Evolutionary conservation across 2,888 invertebrate genomes (phyloP).

Genomic region (Tenthredo notha): DNA sequence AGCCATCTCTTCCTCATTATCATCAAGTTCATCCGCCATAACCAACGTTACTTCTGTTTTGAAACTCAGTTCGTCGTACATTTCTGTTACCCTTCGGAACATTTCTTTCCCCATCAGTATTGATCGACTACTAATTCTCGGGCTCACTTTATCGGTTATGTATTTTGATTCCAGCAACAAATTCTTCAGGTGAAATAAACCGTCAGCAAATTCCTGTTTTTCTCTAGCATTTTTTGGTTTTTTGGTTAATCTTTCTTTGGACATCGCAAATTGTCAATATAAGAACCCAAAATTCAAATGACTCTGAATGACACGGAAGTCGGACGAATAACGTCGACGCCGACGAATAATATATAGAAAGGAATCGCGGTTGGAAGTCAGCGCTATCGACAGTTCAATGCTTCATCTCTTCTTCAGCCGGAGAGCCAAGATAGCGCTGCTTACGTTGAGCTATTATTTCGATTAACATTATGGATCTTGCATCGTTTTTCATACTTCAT

Average conservation of each 20-base stretch:
- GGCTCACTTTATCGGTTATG: neutral
- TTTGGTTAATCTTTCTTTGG: neutral
- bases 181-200: neutral
- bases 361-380: neutral
- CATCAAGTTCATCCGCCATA: neutral
- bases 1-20: neutral
- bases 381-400: neutral
- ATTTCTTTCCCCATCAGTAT: neutral
- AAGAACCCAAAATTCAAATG: neutral
- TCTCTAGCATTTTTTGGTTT: neutral
- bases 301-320: too few species aligned
- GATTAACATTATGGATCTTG: neutral
- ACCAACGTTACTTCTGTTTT: neutral
- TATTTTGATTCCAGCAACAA: neutral
- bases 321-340: neutral
- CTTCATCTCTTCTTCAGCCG: neutral
- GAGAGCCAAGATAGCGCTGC: neutral
- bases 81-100: neutral
- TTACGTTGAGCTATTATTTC: neutral
- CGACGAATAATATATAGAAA: neutral
- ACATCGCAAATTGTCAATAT: neutral
- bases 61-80: neutral
- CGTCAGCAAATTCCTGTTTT: slow-evolving; percentile 9
- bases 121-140: neutral
- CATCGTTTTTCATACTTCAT: neutral